Conservation (phyloP, 35 echinoderm and acorn worm species). For the Eucidaris tribuloides region DNA sequence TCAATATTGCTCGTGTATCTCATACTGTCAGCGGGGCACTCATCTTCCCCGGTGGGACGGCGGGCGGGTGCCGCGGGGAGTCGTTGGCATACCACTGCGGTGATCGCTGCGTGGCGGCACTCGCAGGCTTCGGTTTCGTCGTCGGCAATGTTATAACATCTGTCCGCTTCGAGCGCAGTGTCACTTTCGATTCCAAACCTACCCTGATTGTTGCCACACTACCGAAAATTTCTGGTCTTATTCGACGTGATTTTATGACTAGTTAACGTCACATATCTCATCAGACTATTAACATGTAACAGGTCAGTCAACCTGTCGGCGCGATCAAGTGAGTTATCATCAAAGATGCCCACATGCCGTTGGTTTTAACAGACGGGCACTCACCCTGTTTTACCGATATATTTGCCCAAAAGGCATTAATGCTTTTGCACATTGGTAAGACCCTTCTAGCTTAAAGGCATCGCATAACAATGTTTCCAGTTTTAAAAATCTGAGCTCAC, state of each 20-base stretch:
- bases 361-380: no score
- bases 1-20: no score
- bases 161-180: background rate
- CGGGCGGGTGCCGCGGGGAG: slow-evolving; percentile 25
- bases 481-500: background rate
- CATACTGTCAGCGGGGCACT: no score
- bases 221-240: background rate
- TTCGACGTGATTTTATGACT: background rate
- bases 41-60: background rate
- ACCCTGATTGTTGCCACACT: background rate
- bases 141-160: background rate
- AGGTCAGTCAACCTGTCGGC: background rate
- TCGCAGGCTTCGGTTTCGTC: background rate
- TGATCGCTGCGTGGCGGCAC: background rate
- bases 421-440: background rate
- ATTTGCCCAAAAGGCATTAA: background rate
- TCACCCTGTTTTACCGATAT: background rate
- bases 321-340: background rate
- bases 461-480: background rate
- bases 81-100: slow-evolving; percentile 19
- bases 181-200: background rate
- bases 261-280: background rate
- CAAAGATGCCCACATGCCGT: no score
- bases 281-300: background rate
- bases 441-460: background rate